Conservation (phyloP, 2,113 vertebrate genomes). For the Corythoichthys haematopterus region DNA sequence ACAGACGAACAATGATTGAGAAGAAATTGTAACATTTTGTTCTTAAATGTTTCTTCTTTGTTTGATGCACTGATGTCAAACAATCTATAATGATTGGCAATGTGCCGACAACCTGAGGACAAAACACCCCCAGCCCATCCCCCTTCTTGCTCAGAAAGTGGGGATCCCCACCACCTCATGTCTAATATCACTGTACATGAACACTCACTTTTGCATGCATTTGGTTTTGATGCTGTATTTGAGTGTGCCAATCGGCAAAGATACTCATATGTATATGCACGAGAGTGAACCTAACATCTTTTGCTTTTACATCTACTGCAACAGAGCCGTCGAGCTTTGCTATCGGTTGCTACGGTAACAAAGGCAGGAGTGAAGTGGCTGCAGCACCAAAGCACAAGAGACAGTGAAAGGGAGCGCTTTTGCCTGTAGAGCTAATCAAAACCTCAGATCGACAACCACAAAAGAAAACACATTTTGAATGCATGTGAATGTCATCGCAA, state of each 20-base stretch:
- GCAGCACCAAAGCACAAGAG: slow-evolving; percentile 47
- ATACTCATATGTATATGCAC: slow-evolving; percentile 7
- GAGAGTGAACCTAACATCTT: slow-evolving; percentile 47
- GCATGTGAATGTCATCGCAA: slow-evolving; percentile 20
- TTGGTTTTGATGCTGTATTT: not conserved
- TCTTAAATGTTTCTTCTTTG: slow-evolving; percentile 1
- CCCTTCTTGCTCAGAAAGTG: slow-evolving; percentile 30
- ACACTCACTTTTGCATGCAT: slow-evolving; percentile 8
- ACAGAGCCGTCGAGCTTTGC: slow-evolving; percentile 58
- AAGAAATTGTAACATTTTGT: not conserved
- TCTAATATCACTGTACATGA: slow-evolving; percentile 11
- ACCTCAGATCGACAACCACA: slow-evolving; percentile 7
- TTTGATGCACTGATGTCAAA: slow-evolving; percentile 29
- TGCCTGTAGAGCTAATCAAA: slow-evolving; percentile 39
- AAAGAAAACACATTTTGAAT: slow-evolving; percentile 17
- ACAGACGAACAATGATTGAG: no score
- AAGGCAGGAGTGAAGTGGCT: slow-evolving; percentile 66
- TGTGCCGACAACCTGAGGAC: slow-evolving; percentile 38
- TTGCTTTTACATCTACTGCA: slow-evolving; percentile 58
- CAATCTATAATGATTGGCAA: slow-evolving; percentile 12
- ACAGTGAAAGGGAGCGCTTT: slow-evolving; percentile 18
- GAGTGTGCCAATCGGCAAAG: slow-evolving; percentile 7
- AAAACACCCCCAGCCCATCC: slow-evolving; percentile 48
- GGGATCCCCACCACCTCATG: slow-evolving; percentile 27
- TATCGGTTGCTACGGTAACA: slow-evolving; percentile 74